Conservation (phyloP, 2,888 invertebrate genomes). For the Ypsolopha scabrella region DNA sequence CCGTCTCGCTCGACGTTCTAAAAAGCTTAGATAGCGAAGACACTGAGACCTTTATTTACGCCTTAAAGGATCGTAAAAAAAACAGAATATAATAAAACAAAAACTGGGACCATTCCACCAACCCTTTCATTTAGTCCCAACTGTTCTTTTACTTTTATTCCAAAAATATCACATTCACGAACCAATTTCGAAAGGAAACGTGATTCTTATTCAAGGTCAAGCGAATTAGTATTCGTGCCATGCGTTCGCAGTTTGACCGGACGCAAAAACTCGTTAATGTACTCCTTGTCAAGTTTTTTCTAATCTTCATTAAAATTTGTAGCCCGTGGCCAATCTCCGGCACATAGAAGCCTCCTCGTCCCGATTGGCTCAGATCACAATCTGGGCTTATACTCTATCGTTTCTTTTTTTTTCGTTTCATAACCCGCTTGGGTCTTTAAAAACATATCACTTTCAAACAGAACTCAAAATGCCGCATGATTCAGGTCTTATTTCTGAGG, state of each 20-base stretch:
- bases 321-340: constrained; percentile 19
- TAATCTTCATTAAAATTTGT: constrained; percentile 45
- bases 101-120: constrained; percentile 50
- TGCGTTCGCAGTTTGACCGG: constrained; percentile 59
- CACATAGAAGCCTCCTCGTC: background rate
- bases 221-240: constrained; percentile 63
- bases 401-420: background rate
- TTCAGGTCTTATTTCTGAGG: background rate
- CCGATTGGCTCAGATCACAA: constrained; percentile 1
- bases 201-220: constrained; percentile 62
- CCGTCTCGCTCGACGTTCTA: background rate
- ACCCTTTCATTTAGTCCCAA: constrained; percentile 59
- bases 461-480: background rate
- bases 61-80: background rate
- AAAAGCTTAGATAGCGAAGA: background rate
- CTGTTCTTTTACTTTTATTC: constrained; percentile 64
- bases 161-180: constrained; percentile 67
- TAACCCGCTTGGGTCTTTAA: background rate
- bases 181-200: constrained; percentile 70
- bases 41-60: background rate
- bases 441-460: background rate
- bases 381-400: background rate
- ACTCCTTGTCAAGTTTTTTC: constrained; percentile 38
- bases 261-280: constrained; percentile 62
- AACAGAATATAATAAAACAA: constrained; percentile 25